Conservation (phyloP, 23 tunicate species). For the Diplosoma virens region DNA sequence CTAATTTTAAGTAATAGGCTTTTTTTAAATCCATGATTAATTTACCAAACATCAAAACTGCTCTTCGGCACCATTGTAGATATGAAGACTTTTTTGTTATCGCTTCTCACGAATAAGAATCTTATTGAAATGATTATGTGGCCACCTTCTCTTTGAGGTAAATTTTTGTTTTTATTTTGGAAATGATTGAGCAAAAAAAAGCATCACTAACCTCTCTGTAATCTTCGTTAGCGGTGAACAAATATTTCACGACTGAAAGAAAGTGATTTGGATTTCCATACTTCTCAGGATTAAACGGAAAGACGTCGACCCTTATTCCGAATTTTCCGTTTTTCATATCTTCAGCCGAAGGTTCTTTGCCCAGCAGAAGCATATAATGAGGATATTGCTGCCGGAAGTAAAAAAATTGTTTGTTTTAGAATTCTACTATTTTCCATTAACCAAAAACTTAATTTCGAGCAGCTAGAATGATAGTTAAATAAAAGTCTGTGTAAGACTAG, state of each 20-base stretch:
- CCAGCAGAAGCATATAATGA: slow-evolving; percentile 56
- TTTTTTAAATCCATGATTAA: background rate
- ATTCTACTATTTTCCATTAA: too few species aligned
- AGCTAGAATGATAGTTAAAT: too few species aligned
- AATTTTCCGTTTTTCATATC: slow-evolving; percentile 54
- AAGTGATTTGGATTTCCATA: slow-evolving; percentile 61
- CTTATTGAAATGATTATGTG: background rate
- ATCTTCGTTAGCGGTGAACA: slow-evolving; percentile 75
- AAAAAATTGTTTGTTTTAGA: background rate
- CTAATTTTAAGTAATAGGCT: background rate
- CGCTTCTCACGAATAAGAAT: background rate
- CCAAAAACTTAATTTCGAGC: too few species aligned
- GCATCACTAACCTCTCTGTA: slow-evolving; percentile 57
- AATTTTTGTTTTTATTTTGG: background rate
- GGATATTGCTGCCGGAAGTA: slow-evolving; percentile 52
- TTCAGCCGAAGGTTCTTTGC: slow-evolving; percentile 69
- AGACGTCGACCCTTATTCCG: slow-evolving; percentile 52
- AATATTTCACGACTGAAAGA: slow-evolving; percentile 43
- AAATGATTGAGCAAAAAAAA: background rate
- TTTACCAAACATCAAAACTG: too few species aligned
- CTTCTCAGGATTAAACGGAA: slow-evolving; percentile 61
- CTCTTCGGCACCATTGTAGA: too few species aligned
- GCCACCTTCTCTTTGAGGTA: background rate
- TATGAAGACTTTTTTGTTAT: background rate
- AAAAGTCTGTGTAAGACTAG: too few species aligned